phyloP scores from a whole-genome alignment of 1,140 invertebrate genomes.

The Macrotrachela quadricornifera region DNA sequence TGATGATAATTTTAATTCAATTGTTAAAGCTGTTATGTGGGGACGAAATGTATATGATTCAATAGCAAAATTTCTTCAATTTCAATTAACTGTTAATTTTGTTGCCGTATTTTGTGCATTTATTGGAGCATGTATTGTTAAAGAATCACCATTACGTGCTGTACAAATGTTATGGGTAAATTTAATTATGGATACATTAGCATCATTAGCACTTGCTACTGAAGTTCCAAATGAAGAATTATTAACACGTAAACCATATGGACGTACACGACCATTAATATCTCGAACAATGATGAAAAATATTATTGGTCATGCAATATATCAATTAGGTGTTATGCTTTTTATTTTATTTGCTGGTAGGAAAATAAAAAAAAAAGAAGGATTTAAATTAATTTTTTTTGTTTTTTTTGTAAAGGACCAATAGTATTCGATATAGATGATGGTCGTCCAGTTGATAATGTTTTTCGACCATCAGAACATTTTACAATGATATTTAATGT shows the following conservation, averaged over 20 bases:
- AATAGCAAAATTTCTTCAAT: constrained; percentile 98
- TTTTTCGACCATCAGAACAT: constrained; percentile 56
- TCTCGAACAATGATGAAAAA: constrained; percentile 99
- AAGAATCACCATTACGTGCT: constrained; percentile 52
- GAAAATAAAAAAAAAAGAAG: too few relatives aligned
- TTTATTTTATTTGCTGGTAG: constrained; percentile 62
- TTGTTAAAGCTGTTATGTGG: constrained; percentile 99
- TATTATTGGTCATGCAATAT: constrained; percentile 85
- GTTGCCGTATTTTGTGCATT: constrained; percentile 95
- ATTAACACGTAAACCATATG: constrained; percentile 81
- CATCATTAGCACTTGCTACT: constrained; percentile 91
- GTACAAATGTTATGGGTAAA: constrained; percentile 99
- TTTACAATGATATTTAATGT: constrained; percentile 99
- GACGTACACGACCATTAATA: constrained; percentile 89
- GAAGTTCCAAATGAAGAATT: constrained; percentile 86
- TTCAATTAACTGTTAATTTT: constrained; percentile 93
- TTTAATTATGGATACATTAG: constrained; percentile 97
- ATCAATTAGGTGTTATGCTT: constrained; percentile 88
- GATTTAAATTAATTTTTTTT: too few relatives aligned
- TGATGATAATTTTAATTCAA: constrained; percentile 98
- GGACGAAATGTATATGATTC: constrained; percentile 97
- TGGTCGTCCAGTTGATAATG: constrained; percentile 39
- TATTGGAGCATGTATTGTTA: constrained; percentile 86
- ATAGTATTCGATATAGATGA: constrained; percentile 72
- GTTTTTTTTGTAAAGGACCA: constrained; percentile 32